Conservation (phyloP, 2,888 invertebrate species). For the Drosophila histrio region DNA sequence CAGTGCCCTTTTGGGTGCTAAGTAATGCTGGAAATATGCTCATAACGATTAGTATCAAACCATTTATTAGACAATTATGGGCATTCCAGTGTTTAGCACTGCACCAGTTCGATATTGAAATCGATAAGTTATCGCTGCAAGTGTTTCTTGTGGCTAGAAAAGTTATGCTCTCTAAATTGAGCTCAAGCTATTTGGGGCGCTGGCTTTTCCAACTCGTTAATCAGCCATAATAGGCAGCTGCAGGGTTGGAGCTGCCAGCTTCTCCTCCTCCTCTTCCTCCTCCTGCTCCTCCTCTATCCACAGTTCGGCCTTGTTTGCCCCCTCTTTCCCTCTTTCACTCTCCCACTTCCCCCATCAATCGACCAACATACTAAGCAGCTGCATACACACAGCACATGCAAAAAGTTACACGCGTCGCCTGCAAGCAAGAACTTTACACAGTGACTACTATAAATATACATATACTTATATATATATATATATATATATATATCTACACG, state of each 20-base stretch:
- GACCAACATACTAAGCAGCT: conserved; percentile 25
- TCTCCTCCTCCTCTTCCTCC: no score
- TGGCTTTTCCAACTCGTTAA: conserved; percentile 44
- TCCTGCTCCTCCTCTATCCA: no score
- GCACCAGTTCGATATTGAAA: background rate
- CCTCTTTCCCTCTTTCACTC: background rate
- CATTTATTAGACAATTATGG: no score
- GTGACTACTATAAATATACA: background rate
- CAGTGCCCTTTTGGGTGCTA: no score
- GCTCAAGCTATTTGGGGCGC: conserved; percentile 23
- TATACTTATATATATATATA: background rate
- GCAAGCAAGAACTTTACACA: conserved; percentile 22
- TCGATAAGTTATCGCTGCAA: conserved; percentile 13
- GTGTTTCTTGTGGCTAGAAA: background rate
- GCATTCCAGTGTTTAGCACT: no score
- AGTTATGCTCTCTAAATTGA: background rate
- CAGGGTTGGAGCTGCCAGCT: background rate
- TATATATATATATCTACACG: conserved; percentile 8
- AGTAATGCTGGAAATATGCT: no score
- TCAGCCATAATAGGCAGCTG: conserved; percentile 38
- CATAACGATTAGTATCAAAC: no score
- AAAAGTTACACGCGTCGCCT: conserved; percentile 36
- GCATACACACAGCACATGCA: conserved; percentile 38
- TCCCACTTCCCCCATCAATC: background rate
- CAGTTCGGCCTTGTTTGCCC: no score